These are phyloP conservation scores for Oryzias curvinotus DNA, from an alignment of 2,113 vertebrate genomes.

Conservation along the genomic window DNA sequence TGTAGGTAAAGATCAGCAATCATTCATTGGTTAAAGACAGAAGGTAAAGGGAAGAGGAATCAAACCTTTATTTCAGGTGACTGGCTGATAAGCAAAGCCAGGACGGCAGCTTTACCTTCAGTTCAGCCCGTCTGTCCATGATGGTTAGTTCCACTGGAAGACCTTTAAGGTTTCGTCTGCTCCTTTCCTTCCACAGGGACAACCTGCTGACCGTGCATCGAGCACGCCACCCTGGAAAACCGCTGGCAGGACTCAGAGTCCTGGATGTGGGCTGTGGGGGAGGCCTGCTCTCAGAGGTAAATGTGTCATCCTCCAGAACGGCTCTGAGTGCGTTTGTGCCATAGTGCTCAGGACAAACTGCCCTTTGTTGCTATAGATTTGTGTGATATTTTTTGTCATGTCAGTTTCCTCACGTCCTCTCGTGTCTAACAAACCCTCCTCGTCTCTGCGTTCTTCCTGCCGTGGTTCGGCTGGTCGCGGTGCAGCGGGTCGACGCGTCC, in stretches of 20 bases:
- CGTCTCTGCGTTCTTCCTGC: constrained; percentile 17
- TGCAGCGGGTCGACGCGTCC: constrained; percentile 65
- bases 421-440: constrained; percentile 23
- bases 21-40: too few relatives aligned
- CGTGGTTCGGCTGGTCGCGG: constrained; percentile 59
- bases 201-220: constrained; percentile 82
- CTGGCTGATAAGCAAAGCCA: too few relatives aligned
- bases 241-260: constrained; percentile 84
- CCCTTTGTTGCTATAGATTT: too few relatives aligned
- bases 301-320: background rate
- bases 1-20: too few relatives aligned
- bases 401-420: constrained; percentile 10
- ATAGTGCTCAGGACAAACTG: too few relatives aligned
- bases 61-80: too few relatives aligned
- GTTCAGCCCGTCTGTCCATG: too few relatives aligned
- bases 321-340: too few relatives aligned
- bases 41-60: too few relatives aligned
- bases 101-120: too few relatives aligned
- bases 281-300: constrained; percentile 91
- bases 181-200: constrained; percentile 79
- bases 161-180: background rate
- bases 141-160: too few relatives aligned
- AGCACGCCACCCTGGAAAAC: constrained; percentile 78
- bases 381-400: background rate
- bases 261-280: constrained; percentile 95